Conservation (phyloP, 2,113 vertebrate genomes). For the Vidua chalybeata region DNA sequence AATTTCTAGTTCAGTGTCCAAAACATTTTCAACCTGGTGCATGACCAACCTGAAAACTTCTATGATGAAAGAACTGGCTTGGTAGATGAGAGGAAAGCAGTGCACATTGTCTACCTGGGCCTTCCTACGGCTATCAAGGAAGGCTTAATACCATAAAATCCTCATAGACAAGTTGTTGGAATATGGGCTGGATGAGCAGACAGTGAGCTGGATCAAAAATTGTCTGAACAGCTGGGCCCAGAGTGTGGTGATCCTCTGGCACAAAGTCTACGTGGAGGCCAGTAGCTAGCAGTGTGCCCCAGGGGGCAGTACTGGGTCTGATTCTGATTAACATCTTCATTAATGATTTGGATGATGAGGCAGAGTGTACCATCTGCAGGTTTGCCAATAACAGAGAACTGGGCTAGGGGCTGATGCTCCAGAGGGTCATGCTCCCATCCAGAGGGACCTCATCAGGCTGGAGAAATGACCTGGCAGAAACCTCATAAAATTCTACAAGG, state of each 20-base stretch:
- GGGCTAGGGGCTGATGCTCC: not conserved
- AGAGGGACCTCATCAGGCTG: not conserved
- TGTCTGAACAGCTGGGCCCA: not conserved
- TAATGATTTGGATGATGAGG: not conserved
- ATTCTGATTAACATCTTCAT: not conserved
- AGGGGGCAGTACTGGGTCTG: not conserved
- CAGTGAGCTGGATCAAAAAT: not conserved
- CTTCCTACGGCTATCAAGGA: not conserved
- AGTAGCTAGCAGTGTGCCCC: not conserved
- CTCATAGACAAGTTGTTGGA: not conserved
- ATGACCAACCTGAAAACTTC: not conserved
- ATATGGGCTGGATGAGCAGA: not conserved
- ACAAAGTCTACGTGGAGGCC: not conserved
- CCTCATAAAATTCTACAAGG: not conserved
- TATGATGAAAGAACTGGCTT: not conserved
- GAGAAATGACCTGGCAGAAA: not conserved
- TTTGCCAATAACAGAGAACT: not conserved
- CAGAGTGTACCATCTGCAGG: not conserved
- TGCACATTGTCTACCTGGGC: not conserved
- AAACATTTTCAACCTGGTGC: not conserved
- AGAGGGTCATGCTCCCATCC: accelerated
- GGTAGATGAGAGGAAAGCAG: not conserved
- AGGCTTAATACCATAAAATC: not conserved
- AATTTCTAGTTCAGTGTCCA: not conserved
- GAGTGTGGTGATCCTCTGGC: not conserved